Evolutionary conservation across 2,888 invertebrate species (phyloP), one percentile per base, ranked within the genome.

Genomic region (Timandra comae): DNA sequence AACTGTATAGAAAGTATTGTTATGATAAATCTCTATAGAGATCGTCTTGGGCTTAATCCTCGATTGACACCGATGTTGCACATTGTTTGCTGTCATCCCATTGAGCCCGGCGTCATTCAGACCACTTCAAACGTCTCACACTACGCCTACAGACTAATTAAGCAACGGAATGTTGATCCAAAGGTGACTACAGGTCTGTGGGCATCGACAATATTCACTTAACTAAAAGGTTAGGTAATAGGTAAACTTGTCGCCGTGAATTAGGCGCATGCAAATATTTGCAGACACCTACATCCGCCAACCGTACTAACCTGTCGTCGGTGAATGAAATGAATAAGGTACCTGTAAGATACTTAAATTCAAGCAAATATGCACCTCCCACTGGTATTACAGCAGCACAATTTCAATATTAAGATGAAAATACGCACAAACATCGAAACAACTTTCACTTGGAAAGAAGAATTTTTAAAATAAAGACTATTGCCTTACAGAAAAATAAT

Each of bases 211-310:
- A 65, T 55, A 63, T 62, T 50, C 56, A 58, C 62, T 64, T 45
- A 61, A 54, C 56, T 36, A 41, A 49, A 46, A 46, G 43, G 63
- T 78, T 79, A 69, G 67, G 76, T 71, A 79, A 80, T 74, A 16
- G 16, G 63, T 65, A 70, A 76, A 77, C 65, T 67, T 50, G 64
- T 57, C 50, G 62, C 46, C 63, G 58, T 63, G 66, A 70, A 71
- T 78, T 80, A 65, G 69, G 75, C 67, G 72, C 78, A 72, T 63
- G 69, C 67, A 62, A 82, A 84, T 82, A 84, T 84, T 82, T 82
- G 82, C 77, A 64, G 52, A 79, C 82, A 73, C 81, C 81, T 74
- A 80, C 84, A 68, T 75, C 72, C 73, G 72, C 75, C 66, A 75
- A 75, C 24, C 24, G 8, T 24, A 24, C 24, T 10, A 24, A 24